Evolutionary conservation across 2,113 vertebrate species (phyloP), one percentile per base, ranked within the genome.

Genomic region (Psilopsiagon aurifrons): DNA sequence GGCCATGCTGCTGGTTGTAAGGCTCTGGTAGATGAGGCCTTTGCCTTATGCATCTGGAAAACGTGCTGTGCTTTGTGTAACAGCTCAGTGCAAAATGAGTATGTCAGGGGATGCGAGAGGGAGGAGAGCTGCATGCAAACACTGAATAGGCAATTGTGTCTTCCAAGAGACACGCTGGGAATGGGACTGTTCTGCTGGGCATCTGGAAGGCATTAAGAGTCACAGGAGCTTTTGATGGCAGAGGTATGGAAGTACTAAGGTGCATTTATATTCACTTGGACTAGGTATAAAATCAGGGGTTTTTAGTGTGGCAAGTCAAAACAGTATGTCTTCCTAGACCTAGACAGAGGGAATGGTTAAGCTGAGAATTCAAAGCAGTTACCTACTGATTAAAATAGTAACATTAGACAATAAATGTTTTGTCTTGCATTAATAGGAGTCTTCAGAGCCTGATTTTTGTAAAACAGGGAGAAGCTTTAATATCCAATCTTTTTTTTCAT

Each of bases 51-150:
- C 55, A 69, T 85, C 55, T 3, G 11, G 86, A 54, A 90, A 88
- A 83, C 2, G 9, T 87, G 89, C 84, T 0, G 23, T 62, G 77
- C 83, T 92, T 78, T 89, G 83, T 77, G 76, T 19, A 55, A 63
- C 11, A 24, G 66, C 67, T 55, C 5, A 1, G 51, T 87, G 94
- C 89, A 75, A 85, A 92, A 89, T 3, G 82, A 91, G 41, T 10
- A 4, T 59, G 88, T 92, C 49, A 69, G 85, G 63, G 79, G 88
- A 47, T 47, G 62, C 74, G 91, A 85, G 78, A 44, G 78, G 91
- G 87, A 92, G 74, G 78, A 55, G 87, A 85, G 70, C 86, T 87
- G 95, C 86, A 54, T 63, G 90, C 90, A 46, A 31, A 54, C 31
- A 16, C 75, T 70, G 27, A 76, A 41, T 14, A 75, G 69, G 73